These are phyloP conservation scores for Gephyroberyx darwinii DNA, from an alignment of 2,797 vertebrate genomes.

Conservation along the genomic window DNA sequence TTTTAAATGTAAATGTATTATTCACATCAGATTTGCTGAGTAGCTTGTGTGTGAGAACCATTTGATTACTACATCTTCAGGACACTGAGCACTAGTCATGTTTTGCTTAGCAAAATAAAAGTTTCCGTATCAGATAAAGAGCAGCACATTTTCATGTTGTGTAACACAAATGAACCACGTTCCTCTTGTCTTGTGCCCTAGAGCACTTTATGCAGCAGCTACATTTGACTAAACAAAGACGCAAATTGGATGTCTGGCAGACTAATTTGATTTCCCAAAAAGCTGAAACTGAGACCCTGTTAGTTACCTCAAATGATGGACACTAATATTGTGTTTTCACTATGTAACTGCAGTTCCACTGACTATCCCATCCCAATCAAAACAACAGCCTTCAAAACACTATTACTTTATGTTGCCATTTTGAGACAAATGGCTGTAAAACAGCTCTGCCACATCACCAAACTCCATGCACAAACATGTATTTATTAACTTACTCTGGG, in stretches of 20 bases:
- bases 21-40: constrained; percentile 49
- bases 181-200: constrained; percentile 67
- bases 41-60: constrained; percentile 40
- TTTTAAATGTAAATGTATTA: constrained; percentile 70
- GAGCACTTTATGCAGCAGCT: constrained; percentile 72
- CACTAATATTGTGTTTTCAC: constrained; percentile 84
- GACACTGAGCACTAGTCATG: constrained; percentile 46
- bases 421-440: constrained; percentile 84
- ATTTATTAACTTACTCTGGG: constrained; percentile 72
- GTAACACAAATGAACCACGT: constrained; percentile 68
- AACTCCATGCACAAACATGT: constrained; percentile 74
- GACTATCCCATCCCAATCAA: constrained; percentile 84
- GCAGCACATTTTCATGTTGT: constrained; percentile 51
- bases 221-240: constrained; percentile 85
- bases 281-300: constrained; percentile 84
- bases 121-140: constrained; percentile 58
- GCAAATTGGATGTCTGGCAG: constrained; percentile 86
- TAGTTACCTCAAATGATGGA: constrained; percentile 83
- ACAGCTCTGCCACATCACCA: constrained; percentile 70
- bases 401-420: constrained; percentile 87
- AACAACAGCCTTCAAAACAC: constrained; percentile 83
- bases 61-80: constrained; percentile 55
- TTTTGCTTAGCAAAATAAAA: constrained; percentile 54
- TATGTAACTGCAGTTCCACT: constrained; percentile 79
- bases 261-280: constrained; percentile 85